These are phyloP conservation scores for Syrphus vitripennis DNA, from an alignment of 2,888 invertebrate genomes.

Conservation along the genomic window DNA sequence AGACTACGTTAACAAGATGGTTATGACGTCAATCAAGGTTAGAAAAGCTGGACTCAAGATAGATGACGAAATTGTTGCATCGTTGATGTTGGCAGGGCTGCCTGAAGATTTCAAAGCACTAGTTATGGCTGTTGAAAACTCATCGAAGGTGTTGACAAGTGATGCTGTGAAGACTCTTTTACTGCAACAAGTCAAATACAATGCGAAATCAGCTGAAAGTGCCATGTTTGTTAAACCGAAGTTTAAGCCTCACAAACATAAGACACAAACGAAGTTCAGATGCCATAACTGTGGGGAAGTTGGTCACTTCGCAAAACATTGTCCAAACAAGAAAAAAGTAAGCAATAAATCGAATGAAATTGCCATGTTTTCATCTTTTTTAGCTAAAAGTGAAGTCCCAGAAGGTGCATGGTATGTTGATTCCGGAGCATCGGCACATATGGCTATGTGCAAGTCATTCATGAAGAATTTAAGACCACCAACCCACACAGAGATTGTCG, in stretches of 20 bases:
- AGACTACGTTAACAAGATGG: too few species aligned
- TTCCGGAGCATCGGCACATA: too few species aligned
- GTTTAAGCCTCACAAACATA: not conserved
- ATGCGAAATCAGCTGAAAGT: not conserved
- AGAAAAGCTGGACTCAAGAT: too few species aligned
- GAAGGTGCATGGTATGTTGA: too few species aligned
- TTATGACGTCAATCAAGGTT: too few species aligned
- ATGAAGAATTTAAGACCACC: too few species aligned
- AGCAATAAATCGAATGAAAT: not conserved
- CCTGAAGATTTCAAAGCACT: not conserved
- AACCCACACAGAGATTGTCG: not conserved
- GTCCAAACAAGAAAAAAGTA: constrained; percentile 4
- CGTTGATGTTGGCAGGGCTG: too few species aligned
- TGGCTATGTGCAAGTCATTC: too few species aligned
- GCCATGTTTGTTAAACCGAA: not conserved
- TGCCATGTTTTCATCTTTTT: too few species aligned
- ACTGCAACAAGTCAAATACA: not conserved
- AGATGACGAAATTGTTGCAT: too few species aligned
- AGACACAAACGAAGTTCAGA: not conserved
- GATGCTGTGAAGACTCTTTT: not conserved
- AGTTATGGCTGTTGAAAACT: not conserved
- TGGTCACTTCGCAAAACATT: constrained; percentile 40
- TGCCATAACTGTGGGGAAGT: constrained; percentile 35
- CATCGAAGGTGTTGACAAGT: not conserved
- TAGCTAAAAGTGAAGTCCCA: too few species aligned